Conservation (phyloP, 2,797 vertebrate genomes). For the Thunnus albacares region DNA sequence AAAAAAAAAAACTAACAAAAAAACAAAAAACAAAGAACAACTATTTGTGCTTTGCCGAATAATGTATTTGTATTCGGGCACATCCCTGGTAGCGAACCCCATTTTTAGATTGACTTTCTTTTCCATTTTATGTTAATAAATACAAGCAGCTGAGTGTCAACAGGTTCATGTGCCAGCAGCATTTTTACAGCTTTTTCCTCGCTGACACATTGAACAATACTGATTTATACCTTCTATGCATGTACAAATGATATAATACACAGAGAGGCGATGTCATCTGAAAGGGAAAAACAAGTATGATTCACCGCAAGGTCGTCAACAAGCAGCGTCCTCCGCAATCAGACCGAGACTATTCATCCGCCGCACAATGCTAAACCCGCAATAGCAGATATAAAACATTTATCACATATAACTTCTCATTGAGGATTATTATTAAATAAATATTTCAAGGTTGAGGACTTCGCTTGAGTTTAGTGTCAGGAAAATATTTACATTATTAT, state of each 20-base stretch:
- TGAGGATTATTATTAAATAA: not conserved
- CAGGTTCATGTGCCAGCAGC: not conserved
- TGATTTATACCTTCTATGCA: not conserved
- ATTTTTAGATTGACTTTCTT: too few relatives aligned
- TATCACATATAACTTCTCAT: not conserved
- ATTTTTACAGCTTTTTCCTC: not conserved
- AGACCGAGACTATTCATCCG: not conserved
- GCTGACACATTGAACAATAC: not conserved
- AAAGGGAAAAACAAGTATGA: constrained; percentile 1
- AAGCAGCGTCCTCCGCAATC: too few relatives aligned
- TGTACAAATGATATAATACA: not conserved
- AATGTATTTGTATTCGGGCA: too few relatives aligned
- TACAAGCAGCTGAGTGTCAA: not conserved
- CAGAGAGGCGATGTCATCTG: not conserved
- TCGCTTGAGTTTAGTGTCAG: constrained; percentile 2
- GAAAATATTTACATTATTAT: not conserved
- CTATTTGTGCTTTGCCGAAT: too few relatives aligned
- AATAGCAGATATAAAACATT: not conserved
- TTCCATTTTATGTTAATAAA: too few relatives aligned
- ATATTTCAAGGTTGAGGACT: constrained; percentile 24
- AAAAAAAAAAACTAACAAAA: too few relatives aligned
- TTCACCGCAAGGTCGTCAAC: not conserved
- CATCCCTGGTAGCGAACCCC: too few relatives aligned
- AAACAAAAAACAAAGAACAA: too few relatives aligned
- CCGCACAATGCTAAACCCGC: not conserved